phyloP scores from a whole-genome alignment of 2,797 vertebrate genomes.

The Gymnodraco acuticeps region DNA sequence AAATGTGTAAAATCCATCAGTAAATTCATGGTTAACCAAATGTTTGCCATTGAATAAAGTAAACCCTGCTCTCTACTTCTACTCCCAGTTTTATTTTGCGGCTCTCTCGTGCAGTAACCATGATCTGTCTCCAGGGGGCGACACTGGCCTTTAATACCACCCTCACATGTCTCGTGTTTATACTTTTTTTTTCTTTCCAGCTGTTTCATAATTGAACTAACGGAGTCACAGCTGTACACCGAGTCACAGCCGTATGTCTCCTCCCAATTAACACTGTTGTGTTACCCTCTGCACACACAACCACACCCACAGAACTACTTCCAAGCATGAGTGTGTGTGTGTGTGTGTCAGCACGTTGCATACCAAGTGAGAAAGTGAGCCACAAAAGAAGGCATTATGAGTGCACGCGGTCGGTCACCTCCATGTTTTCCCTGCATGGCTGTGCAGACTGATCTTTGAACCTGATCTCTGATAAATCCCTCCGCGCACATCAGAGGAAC shows the following conservation, averaged over 20 bases:
- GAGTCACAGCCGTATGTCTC: background rate
- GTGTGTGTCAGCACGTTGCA: slow-evolving; percentile 32
- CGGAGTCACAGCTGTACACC: slow-evolving; percentile 7
- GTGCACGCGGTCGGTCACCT: slow-evolving; percentile 51
- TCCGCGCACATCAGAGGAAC: background rate
- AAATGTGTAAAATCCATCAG: no score
- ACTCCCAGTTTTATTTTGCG: no score
- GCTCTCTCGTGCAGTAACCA: no score
- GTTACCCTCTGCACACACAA: background rate
- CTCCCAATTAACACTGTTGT: background rate
- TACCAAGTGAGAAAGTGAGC: slow-evolving; percentile 31
- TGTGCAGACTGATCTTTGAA: slow-evolving; percentile 72
- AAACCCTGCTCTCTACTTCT: no score
- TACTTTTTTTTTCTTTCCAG: slow-evolving; percentile 24
- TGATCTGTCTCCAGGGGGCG: slow-evolving; percentile 7
- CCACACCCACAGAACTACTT: no score
- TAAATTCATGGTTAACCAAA: no score
- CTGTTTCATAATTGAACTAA: slow-evolving; percentile 38
- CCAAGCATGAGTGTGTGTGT: background rate
- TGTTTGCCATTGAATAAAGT: no score
- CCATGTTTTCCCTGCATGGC: slow-evolving; percentile 18
- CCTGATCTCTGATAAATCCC: slow-evolving; percentile 26
- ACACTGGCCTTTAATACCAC: background rate
- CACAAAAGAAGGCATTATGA: slow-evolving; percentile 49
- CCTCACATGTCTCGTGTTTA: background rate